Conservation (phyloP, 2,797 vertebrate genomes). For the Syngnathus rostellatus region DNA sequence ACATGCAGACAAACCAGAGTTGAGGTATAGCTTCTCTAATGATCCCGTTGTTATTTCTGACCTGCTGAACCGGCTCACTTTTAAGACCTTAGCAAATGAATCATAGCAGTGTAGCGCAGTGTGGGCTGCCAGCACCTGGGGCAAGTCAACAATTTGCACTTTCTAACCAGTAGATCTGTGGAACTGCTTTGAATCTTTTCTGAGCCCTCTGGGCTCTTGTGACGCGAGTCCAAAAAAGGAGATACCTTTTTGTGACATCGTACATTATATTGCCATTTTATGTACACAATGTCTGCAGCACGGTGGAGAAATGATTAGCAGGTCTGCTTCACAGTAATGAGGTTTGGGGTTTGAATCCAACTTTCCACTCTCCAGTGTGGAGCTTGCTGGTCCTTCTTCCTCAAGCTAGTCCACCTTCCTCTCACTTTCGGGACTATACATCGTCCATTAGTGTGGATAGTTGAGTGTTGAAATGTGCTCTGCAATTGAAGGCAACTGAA, state of each 20-base stretch:
- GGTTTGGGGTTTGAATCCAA: not conserved
- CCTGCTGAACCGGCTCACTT: not conserved
- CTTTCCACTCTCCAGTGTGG: no score
- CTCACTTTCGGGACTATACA: no score
- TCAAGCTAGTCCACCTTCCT: no score
- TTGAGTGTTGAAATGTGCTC: no score
- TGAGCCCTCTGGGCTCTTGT: not conserved
- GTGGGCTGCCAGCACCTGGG: not conserved
- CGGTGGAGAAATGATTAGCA: not conserved
- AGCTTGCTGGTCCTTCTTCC: no score
- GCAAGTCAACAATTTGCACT: not conserved
- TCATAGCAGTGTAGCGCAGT: not conserved
- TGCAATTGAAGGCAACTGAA: no score
- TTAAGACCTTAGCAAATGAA: not conserved
- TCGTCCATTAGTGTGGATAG: no score
- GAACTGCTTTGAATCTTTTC: not conserved
- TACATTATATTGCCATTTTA: not conserved
- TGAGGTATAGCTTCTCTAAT: not conserved
- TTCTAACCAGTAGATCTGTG: not conserved
- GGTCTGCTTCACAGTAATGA: not conserved
- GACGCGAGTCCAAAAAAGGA: not conserved
- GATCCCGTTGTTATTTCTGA: not conserved
- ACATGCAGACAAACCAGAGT: not conserved
- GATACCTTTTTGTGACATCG: not conserved
- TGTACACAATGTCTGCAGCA: not conserved